Evolutionary conservation across 2,113 vertebrate genomes (phyloP).

Genomic region (Hippoglossus stenolepis): DNA sequence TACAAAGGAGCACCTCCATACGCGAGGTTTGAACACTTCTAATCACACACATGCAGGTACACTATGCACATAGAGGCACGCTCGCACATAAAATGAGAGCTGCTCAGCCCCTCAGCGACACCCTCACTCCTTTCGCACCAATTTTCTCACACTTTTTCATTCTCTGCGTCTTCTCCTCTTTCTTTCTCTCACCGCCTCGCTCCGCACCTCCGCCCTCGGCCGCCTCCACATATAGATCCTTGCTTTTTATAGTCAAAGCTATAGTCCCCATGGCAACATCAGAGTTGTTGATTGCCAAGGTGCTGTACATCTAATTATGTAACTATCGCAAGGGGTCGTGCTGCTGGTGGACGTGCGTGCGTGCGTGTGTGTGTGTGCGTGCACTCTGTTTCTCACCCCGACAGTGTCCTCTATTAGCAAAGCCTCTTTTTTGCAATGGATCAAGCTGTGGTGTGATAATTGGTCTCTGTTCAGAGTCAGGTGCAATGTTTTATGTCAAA

Average conservation of each 20-base stretch:
- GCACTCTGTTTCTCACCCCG: conserved; percentile 45
- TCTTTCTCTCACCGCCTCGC: conserved; percentile 63
- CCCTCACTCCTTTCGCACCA: conserved; percentile 73
- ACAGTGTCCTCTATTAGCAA: conserved; percentile 26
- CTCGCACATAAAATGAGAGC: conserved; percentile 55
- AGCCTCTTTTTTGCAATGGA: conserved; percentile 33
- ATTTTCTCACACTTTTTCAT: conserved; percentile 76
- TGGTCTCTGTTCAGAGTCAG: conserved; percentile 27
- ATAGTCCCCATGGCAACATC: conserved; percentile 76
- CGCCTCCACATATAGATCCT: conserved; percentile 74
- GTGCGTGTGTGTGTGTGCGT: conserved; percentile 1
- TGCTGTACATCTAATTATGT: conserved; percentile 74
- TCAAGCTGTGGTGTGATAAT: conserved; percentile 43
- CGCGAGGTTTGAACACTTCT: conserved; percentile 31
- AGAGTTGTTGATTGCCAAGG: conserved; percentile 77
- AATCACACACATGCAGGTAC: conserved; percentile 65
- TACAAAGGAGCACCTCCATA: conserved; percentile 22
- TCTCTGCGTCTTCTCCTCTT: conserved; percentile 58
- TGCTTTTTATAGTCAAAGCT: conserved; percentile 75
- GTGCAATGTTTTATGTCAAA: conserved; percentile 27
- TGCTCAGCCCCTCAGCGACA: conserved; percentile 63
- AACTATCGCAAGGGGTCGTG: conserved; percentile 52
- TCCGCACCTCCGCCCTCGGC: conserved; percentile 72
- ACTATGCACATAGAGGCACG: conserved; percentile 5
- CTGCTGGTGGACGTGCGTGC: background rate